These are phyloP conservation scores for Lasioglossum oenotherae DNA, from an alignment of 2,888 invertebrate genomes.

Conservation along the genomic window DNA sequence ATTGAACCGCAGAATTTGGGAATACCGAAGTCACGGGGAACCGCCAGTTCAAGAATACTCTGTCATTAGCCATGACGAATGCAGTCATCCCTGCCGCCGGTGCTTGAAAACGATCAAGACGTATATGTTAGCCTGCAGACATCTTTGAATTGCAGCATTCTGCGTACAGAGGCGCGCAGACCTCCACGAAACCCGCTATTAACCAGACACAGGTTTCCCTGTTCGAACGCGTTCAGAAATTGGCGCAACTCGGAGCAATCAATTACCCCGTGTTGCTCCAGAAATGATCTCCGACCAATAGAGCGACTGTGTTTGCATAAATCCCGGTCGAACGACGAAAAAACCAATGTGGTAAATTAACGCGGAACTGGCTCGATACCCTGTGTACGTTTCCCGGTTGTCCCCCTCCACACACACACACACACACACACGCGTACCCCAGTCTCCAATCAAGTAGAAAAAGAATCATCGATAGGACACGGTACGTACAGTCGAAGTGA, in stretches of 20 bases:
- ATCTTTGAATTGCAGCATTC: slow-evolving; percentile 23
- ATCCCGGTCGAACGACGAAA: slow-evolving; percentile 3
- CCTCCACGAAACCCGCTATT: slow-evolving; percentile 8
- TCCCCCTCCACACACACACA: neutral
- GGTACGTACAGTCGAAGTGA: neutral
- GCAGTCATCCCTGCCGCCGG: neutral
- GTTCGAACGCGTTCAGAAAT: slow-evolving; percentile 20
- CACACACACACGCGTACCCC: neutral
- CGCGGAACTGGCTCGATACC: slow-evolving; percentile 12
- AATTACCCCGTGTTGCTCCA: slow-evolving; percentile 35
- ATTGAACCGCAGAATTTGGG: neutral
- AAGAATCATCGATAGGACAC: slow-evolving; percentile 6
- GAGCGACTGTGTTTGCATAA: slow-evolving; percentile 34
- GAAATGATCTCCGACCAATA: slow-evolving; percentile 18
- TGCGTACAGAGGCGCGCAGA: neutral
- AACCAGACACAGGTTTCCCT: slow-evolving; percentile 11
- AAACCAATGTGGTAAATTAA: slow-evolving; percentile 16
- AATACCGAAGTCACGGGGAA: neutral
- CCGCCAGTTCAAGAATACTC: neutral
- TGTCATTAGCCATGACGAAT: neutral
- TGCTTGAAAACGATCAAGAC: neutral
- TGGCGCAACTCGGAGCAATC: slow-evolving; percentile 23
- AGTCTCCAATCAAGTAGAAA: neutral
- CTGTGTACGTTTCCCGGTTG: neutral
- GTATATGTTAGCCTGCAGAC: slow-evolving; percentile 10